These are phyloP conservation scores for Drosophila anomalipes DNA, from an alignment of 2,888 invertebrate genomes.

Conservation along the genomic window DNA sequence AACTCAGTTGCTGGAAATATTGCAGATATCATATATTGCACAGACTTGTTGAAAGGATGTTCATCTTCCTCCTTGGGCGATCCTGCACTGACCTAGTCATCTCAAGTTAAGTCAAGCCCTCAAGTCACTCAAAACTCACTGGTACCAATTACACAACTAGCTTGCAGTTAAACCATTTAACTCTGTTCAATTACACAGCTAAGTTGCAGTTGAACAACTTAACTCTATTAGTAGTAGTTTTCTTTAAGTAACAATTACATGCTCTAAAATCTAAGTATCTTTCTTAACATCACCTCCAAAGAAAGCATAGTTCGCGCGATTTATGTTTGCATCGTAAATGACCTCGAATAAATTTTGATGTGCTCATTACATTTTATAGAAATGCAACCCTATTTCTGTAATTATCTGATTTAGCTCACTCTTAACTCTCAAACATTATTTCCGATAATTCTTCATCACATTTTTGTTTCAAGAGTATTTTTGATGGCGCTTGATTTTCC, in stretches of 20 bases:
- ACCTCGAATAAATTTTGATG: background rate
- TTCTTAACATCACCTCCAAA: background rate
- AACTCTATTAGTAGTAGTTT: background rate
- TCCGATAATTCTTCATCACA: constrained; percentile 5
- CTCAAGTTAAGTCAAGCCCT: background rate
- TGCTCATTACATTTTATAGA: background rate
- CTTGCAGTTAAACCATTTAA: background rate
- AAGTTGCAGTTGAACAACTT: background rate
- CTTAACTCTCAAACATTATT: background rate
- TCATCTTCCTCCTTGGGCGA: too few species aligned
- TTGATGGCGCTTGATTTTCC: background rate
- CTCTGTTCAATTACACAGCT: background rate
- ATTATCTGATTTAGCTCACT: background rate
- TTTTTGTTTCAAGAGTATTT: background rate
- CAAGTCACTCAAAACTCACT: background rate
- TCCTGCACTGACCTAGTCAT: too few species aligned
- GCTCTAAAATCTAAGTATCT: too few species aligned
- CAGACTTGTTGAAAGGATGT: too few species aligned
- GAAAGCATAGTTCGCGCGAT: background rate
- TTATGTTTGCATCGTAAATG: background rate
- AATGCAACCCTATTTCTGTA: background rate
- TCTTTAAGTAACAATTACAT: background rate
- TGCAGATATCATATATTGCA: background rate
- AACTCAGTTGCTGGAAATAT: background rate
- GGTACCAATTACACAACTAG: background rate